phyloP scores from a whole-genome alignment of 1,140 invertebrate genomes.

The honey bee (Apis mellifera) region Amel_HAv3.1 CM009933.2:6872501-6873000 shows the following conservation, averaged over 20 bases:
- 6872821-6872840: background rate
- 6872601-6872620: conserved; percentile 29
- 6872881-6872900: conserved; percentile 71
- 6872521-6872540: conserved; percentile 54
- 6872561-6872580: conserved; percentile 83
- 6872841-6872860: background rate
- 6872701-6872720: background rate
- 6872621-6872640: background rate
- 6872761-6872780: conserved; percentile 62
- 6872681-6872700: conserved; percentile 2
- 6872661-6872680: conserved; percentile 5
- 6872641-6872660: background rate
- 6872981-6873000: conserved; percentile 86
- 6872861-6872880: background rate
- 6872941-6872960: conserved; percentile 84
- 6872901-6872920: conserved; percentile 82
- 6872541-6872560: conserved; percentile 79
- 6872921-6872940: conserved; percentile 85
- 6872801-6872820: conserved; percentile 48
- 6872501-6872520: conserved; percentile 2
- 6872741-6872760: background rate
- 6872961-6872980: conserved; percentile 89
- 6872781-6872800: conserved; percentile 77
- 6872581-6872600: conserved; percentile 59
- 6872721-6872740: background rate